Evolutionary conservation across 1,140 invertebrate species (phyloP).

Genomic region (Platyscapa corneri): DNA sequence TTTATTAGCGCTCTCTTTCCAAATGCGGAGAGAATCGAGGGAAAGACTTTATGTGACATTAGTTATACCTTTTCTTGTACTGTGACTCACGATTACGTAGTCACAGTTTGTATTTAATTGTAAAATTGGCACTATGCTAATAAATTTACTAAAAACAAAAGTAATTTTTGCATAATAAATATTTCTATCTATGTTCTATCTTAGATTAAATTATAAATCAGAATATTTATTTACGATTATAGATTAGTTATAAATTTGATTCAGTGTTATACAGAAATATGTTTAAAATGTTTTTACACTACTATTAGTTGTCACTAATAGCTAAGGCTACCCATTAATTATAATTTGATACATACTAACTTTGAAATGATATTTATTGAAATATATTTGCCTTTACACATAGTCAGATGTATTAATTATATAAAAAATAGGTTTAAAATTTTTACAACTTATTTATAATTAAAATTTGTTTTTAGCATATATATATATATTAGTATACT

Average conservation of each 20-base stretch:
- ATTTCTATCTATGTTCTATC: slow-evolving; percentile 1
- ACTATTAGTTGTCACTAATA: too few relatives aligned
- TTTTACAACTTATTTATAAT: too few relatives aligned
- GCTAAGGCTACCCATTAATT: not conserved
- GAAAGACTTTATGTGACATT: slow-evolving; percentile 19
- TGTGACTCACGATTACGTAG: slow-evolving; percentile 39
- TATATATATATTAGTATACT: too few relatives aligned
- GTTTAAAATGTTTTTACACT: not conserved
- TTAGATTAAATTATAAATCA: not conserved
- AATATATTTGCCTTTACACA: too few relatives aligned
- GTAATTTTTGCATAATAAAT: not conserved
- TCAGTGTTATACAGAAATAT: not conserved
- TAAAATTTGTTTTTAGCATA: too few relatives aligned
- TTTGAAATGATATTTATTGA: too few relatives aligned
- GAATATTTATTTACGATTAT: not conserved
- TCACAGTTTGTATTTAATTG: slow-evolving; percentile 5
- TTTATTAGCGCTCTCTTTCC: slow-evolving; percentile 14
- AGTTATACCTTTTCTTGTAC: slow-evolving; percentile 40
- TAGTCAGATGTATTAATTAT: too few relatives aligned
- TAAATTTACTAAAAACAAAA: slow-evolving; percentile 5
- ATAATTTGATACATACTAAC: too few relatives aligned
- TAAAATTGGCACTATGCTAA: slow-evolving; percentile 32
- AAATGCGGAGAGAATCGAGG: slow-evolving; percentile 45
- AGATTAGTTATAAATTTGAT: not conserved
- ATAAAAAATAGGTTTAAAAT: too few relatives aligned